Conservation (phyloP, 2,888 invertebrate genomes). For the Selenia dentaria region DNA sequence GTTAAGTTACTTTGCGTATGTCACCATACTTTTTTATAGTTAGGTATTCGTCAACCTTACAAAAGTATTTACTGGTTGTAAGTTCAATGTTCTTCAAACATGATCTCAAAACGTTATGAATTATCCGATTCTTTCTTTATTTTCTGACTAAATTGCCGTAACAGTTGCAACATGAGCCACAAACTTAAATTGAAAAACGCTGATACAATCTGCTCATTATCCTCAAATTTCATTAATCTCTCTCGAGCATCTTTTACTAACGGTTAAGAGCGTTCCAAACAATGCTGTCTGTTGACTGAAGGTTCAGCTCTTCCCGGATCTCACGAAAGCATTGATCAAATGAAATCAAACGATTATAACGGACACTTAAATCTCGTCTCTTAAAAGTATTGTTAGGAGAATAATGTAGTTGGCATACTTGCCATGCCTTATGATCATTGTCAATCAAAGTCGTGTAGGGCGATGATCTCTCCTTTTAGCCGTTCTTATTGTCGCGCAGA, state of each 20-base stretch:
- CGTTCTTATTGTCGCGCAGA: conserved; percentile 46
- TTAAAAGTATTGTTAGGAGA: conserved; percentile 31
- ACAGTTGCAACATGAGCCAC: conserved; percentile 27
- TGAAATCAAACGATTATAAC: conserved; percentile 64
- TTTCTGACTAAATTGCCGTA: conserved; percentile 9
- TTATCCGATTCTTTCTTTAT: conserved; percentile 3
- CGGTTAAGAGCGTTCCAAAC: conserved; percentile 43
- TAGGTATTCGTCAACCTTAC: background rate
- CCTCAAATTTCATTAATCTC: conserved; percentile 49
- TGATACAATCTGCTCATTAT: conserved; percentile 36
- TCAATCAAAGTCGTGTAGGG: conserved; percentile 51
- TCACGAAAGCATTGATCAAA: conserved; percentile 56
- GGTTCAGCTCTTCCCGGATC: conserved; percentile 51
- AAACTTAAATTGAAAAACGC: conserved; percentile 28
- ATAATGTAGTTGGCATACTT: conserved; percentile 32
- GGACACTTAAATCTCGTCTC: conserved; percentile 39
- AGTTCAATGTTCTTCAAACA: background rate
- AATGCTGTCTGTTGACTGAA: conserved; percentile 52
- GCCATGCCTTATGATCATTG: conserved; percentile 42
- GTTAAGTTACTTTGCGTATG: background rate
- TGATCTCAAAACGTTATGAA: background rate
- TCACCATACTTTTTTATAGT: no score
- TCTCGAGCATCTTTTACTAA: conserved; percentile 48
- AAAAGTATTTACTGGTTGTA: background rate
- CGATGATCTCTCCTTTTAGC: conserved; percentile 49